Evolutionary conservation across 2,888 invertebrate genomes (phyloP).

Genomic region (Parapristionchus giblindavisi): DNA sequence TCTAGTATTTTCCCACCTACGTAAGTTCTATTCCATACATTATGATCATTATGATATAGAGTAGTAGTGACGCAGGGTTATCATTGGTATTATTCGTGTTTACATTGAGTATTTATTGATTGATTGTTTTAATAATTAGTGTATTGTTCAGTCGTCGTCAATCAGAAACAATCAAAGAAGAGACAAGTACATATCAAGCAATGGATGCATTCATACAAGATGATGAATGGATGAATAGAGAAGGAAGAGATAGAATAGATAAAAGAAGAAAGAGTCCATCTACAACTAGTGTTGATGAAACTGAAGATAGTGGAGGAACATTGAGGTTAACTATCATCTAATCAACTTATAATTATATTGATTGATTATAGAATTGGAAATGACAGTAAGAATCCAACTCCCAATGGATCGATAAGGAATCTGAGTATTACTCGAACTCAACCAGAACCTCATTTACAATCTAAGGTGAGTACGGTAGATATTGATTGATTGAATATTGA

Average conservation of each 20-base stretch:
- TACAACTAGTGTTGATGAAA: conserved; percentile 2
- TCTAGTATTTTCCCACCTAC: conserved; percentile 38
- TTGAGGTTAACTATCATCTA: conserved; percentile 36
- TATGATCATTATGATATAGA: too few relatives aligned
- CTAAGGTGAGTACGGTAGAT: background rate
- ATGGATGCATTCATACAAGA: conserved; percentile 8
- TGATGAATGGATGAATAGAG: background rate
- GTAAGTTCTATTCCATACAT: too few relatives aligned
- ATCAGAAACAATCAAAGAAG: conserved; percentile 37
- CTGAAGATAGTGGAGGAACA: conserved; percentile 45
- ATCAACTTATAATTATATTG: too few relatives aligned
- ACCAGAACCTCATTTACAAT: background rate
- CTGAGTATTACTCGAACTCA: background rate
- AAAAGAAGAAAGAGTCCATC: background rate
- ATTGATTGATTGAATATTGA: background rate
- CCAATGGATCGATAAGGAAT: conserved; percentile 3
- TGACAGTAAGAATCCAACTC: background rate
- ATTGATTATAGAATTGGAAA: conserved; percentile 16
- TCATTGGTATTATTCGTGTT: too few relatives aligned
- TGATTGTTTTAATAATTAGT: background rate
- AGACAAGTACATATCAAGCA: conserved; percentile 11
- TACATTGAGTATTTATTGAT: background rate
- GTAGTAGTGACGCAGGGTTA: too few relatives aligned
- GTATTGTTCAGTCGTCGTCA: conserved; percentile 21
- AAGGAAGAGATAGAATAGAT: conserved; percentile 1